phyloP scores from a whole-genome alignment of 2,113 vertebrate species.

The Uria aalge region DNA sequence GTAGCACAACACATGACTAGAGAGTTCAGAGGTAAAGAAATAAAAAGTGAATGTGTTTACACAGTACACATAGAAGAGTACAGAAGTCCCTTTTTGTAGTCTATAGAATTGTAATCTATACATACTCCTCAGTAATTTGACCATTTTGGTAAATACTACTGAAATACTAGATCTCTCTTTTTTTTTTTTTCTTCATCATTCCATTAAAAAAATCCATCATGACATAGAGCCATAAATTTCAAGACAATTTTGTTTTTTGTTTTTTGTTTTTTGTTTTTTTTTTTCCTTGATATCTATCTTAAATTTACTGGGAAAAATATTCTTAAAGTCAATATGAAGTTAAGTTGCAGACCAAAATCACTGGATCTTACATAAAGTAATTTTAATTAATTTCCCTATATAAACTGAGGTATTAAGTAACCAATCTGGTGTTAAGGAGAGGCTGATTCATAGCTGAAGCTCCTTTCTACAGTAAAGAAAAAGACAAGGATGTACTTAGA shows the following conservation, averaged over 20 bases:
- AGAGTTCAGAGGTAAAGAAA: background rate
- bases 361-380: background rate
- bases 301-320: background rate
- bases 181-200: background rate
- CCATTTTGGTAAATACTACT: rapidly evolving
- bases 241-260: background rate
- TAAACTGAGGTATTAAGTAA: background rate
- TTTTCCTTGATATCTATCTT: background rate
- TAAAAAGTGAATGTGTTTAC: background rate
- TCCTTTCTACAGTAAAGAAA: background rate
- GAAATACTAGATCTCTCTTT: background rate
- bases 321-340: background rate
- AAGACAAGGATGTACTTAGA: background rate
- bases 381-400: background rate
- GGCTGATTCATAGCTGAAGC: background rate
- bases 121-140: background rate
- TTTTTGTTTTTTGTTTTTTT: background rate
- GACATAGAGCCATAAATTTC: background rate
- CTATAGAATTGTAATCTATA: background rate
- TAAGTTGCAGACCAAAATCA: background rate
- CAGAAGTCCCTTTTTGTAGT: background rate
- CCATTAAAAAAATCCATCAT: background rate
- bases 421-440: background rate
- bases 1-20: background rate
- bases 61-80: background rate